A percentile compares a stretch with the other conserved stretches of the same genome.
phyloP scores from a whole-genome alignment of 2,113 vertebrate genomes.

The Bothrops jararaca region DNA sequence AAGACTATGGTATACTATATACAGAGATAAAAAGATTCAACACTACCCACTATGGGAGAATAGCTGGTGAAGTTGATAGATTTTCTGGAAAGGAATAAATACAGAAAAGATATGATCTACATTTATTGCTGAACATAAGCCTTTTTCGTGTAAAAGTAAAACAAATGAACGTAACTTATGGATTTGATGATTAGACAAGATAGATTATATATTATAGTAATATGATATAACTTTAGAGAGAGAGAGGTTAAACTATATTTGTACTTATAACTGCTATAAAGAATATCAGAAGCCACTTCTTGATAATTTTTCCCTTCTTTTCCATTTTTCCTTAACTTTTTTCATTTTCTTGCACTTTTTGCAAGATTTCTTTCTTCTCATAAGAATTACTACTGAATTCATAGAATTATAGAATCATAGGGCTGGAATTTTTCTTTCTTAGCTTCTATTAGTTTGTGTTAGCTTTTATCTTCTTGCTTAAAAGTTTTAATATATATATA shows the following conservation, averaged over 20 bases:
- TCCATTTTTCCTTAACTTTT: not conserved
- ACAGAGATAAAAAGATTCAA: not conserved
- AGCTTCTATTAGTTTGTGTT: not conserved
- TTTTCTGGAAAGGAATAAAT: not conserved
- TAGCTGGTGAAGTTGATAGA: not conserved
- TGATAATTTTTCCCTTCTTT: not conserved
- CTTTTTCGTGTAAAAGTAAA: not conserved
- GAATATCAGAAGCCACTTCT: not conserved
- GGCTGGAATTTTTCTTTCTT: not conserved
- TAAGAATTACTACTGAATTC: not conserved
- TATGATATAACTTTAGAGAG: not conserved
- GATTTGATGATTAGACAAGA: not conserved
- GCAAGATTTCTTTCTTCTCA: not conserved
- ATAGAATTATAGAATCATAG: not conserved
- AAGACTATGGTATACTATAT: not conserved
- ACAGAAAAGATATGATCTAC: not conserved
- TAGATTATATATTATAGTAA: not conserved
- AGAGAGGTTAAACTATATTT: not conserved
- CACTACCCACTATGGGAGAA: not conserved
- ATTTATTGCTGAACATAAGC: not conserved
- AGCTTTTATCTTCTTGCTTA: not conserved
- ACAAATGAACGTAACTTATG: not conserved
- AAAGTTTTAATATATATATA: not conserved
- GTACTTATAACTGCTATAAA: not conserved
- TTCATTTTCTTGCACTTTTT: not conserved